Evolutionary conservation across 2,888 invertebrate species (phyloP).

Genomic region (Neria commutata): DNA sequence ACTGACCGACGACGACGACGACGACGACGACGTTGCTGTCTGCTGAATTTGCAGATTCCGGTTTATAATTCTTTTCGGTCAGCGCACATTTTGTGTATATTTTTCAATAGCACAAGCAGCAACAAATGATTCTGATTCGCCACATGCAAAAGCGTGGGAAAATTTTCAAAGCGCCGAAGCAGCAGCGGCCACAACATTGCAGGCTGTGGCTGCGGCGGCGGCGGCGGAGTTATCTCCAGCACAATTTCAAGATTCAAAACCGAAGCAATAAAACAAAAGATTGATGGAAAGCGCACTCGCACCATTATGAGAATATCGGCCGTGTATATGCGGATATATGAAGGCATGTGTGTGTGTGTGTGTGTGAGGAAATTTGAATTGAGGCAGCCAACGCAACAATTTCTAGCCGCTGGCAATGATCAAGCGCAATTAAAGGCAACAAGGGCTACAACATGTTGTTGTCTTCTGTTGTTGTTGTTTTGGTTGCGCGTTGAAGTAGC

Average conservation of each 20-base stretch:
- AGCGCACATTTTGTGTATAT: background rate
- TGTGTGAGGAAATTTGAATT: background rate
- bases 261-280: too few relatives aligned
- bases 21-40: background rate
- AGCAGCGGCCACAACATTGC: too few relatives aligned
- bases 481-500: too few relatives aligned
- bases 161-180: background rate
- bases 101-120: too few relatives aligned
- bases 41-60: conserved; percentile 11
- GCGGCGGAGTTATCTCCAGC: background rate
- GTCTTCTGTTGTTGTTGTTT: too few relatives aligned
- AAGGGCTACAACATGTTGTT: background rate
- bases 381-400: background rate
- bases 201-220: background rate
- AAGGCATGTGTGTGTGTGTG: background rate
- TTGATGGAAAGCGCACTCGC: background rate
- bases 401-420: background rate
- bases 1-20: too few relatives aligned
- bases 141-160: conserved; percentile 26
- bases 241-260: conserved; percentile 3
- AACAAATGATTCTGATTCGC: background rate
- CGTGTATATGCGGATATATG: too few relatives aligned
- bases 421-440: background rate
- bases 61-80: background rate
- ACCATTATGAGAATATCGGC: too few relatives aligned